Conservation (phyloP, 1,140 invertebrate species). For the Papilio polyxenes region DNA sequence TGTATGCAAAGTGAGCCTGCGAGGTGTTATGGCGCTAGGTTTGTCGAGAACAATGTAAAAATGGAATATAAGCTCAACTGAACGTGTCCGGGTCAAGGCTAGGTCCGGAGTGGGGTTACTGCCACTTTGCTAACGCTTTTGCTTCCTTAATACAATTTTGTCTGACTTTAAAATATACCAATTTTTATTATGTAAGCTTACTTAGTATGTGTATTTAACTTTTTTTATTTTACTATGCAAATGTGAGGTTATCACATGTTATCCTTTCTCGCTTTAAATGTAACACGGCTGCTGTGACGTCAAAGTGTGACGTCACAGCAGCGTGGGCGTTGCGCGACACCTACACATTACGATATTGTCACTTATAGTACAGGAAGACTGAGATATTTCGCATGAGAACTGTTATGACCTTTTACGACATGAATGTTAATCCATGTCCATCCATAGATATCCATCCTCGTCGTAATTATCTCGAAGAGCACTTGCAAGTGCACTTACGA, state of each 20-base stretch:
- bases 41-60: slow-evolving; percentile 1
- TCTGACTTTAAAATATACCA: neutral
- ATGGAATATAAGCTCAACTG: neutral
- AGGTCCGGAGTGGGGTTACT: neutral
- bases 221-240: neutral
- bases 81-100: slow-evolving; percentile 16
- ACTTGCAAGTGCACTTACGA: neutral
- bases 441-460: neutral
- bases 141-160: neutral
- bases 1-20: neutral
- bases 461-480: neutral
- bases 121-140: neutral
- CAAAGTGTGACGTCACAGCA: neutral
- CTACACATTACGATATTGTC: neutral
- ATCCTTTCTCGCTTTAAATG: neutral
- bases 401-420: neutral
- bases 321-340: neutral
- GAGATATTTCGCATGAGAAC: neutral
- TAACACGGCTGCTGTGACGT: slow-evolving; percentile 7
- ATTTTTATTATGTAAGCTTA: no score
- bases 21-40: neutral
- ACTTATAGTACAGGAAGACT: neutral
- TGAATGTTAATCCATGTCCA: neutral
- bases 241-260: neutral
- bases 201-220: neutral